Percentiles rank a stretch among this genome's conserved stretches.
Conservation (phyloP, 2,113 vertebrate species). For the Prunella fulvescens region DNA sequence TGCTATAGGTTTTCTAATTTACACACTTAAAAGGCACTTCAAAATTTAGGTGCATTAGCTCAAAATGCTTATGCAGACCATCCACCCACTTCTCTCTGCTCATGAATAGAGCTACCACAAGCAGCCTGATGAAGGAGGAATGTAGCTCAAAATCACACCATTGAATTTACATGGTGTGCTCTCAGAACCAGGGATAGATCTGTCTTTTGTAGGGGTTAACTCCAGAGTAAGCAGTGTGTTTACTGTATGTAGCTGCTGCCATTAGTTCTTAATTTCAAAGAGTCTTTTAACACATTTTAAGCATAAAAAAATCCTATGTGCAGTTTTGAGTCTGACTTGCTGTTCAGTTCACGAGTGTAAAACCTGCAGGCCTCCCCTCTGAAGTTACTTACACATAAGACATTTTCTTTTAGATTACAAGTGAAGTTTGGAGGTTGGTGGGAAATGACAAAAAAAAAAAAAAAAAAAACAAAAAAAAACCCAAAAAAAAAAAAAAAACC, state of each 20-base stretch:
- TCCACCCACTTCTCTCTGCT: background rate
- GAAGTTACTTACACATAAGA: background rate
- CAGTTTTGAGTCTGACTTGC: background rate
- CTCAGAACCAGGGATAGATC: background rate
- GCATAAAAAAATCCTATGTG: background rate
- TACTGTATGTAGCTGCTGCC: background rate
- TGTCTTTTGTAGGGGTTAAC: background rate
- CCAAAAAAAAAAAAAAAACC: background rate
- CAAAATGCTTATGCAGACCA: background rate
- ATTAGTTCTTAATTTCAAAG: background rate
- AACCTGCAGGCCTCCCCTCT: background rate
- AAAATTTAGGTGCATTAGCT: conserved; percentile 1
- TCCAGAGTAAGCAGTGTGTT: background rate
- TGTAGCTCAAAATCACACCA: background rate
- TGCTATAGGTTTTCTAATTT: conserved; percentile 14
- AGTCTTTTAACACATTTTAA: background rate
- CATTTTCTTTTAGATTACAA: background rate
- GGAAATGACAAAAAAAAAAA: background rate
- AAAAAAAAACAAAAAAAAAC: background rate
- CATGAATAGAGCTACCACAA: background rate
- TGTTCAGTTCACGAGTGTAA: background rate
- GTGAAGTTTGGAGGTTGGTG: background rate
- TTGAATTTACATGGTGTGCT: background rate
- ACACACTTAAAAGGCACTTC: background rate
- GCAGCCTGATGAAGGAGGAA: conserved; percentile 4